A percentile compares a stretch with the other conserved stretches of the same genome.
Evolutionary conservation across 1,140 invertebrate genomes (phyloP).

Genomic region (Drosophila cardini): DNA sequence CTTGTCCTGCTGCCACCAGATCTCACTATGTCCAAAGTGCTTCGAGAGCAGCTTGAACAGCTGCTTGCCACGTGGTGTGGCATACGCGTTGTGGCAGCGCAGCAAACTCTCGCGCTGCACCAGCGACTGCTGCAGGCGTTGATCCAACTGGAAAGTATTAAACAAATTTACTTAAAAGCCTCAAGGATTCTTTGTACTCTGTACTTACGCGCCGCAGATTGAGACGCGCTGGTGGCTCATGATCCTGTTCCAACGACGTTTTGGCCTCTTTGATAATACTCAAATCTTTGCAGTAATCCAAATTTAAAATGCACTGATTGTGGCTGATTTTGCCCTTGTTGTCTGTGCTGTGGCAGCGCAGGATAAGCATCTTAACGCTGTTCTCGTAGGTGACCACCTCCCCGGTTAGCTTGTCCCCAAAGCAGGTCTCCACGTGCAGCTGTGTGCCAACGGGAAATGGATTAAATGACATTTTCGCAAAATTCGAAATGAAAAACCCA

Average conservation of each 20-base stretch:
- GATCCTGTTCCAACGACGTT: background rate
- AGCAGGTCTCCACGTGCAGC: conserved; percentile 51
- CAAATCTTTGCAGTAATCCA: conserved; percentile 49
- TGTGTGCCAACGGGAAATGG: conserved; percentile 34
- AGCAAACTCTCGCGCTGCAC: conserved; percentile 16
- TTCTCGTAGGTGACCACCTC: conserved; percentile 50
- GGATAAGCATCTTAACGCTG: conserved; percentile 48
- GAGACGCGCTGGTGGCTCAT: conserved; percentile 6
- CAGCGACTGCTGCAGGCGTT: conserved; percentile 31
- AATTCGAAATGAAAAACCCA: background rate
- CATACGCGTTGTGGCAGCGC: conserved; percentile 22
- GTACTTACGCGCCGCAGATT: conserved; percentile 31
- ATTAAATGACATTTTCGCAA: conserved; percentile 25
- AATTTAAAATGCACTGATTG: conserved; percentile 28
- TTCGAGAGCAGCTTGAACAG: conserved; percentile 32
- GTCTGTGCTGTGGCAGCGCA: conserved; percentile 26
- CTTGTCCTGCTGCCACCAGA: conserved; percentile 34
- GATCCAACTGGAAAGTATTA: conserved; percentile 30
- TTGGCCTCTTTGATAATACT: conserved; percentile 48
- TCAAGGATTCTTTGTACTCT: background rate
- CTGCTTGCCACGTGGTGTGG: conserved; percentile 26
- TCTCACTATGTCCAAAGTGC: conserved; percentile 26
- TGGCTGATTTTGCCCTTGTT: background rate
- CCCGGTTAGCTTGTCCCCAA: conserved; percentile 44
- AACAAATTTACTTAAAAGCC: background rate